Evolutionary conservation across 2,113 vertebrate species (phyloP).

Genomic region (Dipodomys ordii): DNA sequence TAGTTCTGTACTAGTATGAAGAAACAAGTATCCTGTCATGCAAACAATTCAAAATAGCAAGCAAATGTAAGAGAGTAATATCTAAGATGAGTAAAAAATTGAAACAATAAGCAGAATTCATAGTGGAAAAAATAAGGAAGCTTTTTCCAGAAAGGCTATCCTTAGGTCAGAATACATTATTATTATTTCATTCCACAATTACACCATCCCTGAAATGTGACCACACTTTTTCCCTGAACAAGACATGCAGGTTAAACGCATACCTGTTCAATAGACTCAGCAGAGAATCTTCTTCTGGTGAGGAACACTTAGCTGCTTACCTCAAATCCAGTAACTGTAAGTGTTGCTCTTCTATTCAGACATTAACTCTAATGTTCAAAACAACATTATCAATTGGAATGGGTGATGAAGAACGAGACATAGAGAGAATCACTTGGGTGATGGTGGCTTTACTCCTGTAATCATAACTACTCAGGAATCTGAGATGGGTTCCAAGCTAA

Average conservation of each 20-base stretch:
- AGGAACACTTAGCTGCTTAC: not conserved
- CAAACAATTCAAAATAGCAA: constrained; percentile 10
- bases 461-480: too few relatives aligned
- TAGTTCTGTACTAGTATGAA: not conserved
- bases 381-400: not conserved
- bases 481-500: too few relatives aligned
- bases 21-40: not conserved
- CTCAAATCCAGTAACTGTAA: not conserved
- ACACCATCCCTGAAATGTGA: not conserved
- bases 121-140: not conserved
- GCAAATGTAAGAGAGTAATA: not conserved
- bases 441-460: too few relatives aligned
- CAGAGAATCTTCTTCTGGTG: not conserved
- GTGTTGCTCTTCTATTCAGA: not conserved
- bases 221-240: not conserved
- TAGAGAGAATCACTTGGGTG: not conserved
- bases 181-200: not conserved
- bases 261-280: not conserved
- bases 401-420: not conserved
- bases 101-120: not conserved
- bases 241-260: not conserved
- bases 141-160: not conserved
- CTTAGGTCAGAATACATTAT: not conserved
- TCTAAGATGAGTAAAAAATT: not conserved
- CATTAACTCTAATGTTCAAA: not conserved